Conservation (phyloP, 2,888 invertebrate genomes). For the Odontocerum albicorne region DNA sequence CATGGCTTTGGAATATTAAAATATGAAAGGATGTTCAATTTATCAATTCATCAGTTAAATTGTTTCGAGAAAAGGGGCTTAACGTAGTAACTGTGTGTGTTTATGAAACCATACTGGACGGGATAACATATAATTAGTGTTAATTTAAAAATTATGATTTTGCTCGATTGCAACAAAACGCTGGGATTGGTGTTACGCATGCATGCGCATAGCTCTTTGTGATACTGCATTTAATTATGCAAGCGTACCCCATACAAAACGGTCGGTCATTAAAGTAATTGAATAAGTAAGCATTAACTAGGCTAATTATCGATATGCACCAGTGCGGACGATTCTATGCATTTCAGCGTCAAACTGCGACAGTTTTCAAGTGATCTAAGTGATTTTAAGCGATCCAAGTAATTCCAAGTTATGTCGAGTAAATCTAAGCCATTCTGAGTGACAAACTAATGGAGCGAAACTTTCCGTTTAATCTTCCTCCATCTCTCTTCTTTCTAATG, state of each 20-base stretch:
- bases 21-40: too few relatives aligned
- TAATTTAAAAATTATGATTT: slow-evolving; percentile 1
- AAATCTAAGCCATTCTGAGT: too few relatives aligned
- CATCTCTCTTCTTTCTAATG: too few relatives aligned
- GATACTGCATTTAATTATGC: slow-evolving; percentile 29
- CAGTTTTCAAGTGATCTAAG: too few relatives aligned
- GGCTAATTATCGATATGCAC: slow-evolving; percentile 35
- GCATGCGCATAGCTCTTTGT: slow-evolving; percentile 17
- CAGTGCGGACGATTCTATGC: slow-evolving; percentile 13
- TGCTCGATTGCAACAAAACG: slow-evolving; percentile 1
- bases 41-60: too few relatives aligned
- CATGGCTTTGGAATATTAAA: too few relatives aligned
- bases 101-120: neutral
- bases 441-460: too few relatives aligned
- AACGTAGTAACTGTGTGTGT: neutral
- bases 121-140: slow-evolving; percentile 10
- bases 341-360: too few relatives aligned
- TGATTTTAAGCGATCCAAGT: too few relatives aligned
- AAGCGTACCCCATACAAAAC: slow-evolving; percentile 26
- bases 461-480: too few relatives aligned
- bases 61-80: too few relatives aligned
- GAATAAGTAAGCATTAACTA: slow-evolving; percentile 34
- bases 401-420: too few relatives aligned
- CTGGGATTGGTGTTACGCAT: slow-evolving; percentile 18
- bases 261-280: slow-evolving; percentile 33